These are phyloP conservation scores for Polyergus mexicanus DNA, from an alignment of 1,140 invertebrate genomes.

Conservation along the genomic window DNA sequence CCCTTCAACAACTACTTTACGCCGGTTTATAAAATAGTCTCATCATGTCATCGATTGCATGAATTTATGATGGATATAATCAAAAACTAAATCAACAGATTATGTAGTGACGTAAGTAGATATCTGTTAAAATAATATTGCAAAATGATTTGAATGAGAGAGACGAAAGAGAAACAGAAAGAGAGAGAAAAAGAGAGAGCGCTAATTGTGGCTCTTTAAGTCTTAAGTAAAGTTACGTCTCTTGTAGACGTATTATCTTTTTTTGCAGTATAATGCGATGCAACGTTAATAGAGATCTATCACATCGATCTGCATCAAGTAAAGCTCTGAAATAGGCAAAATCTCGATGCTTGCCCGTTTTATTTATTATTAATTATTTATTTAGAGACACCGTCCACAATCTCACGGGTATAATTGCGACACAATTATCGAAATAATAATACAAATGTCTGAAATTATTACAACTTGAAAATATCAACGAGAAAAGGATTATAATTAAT, in stretches of 20 bases:
- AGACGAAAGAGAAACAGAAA: too few relatives aligned
- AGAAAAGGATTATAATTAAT: neutral
- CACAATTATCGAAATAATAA: neutral
- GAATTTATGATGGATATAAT: conserved; percentile 7
- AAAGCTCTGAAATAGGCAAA: conserved; percentile 67
- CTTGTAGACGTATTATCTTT: neutral
- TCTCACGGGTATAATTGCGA: neutral
- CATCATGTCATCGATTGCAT: conserved; percentile 16
- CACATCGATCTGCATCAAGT: conserved; percentile 45
- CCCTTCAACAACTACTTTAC: neutral
- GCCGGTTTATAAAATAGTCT: neutral
- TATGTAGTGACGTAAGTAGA: neutral
- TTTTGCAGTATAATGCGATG: conserved; percentile 25
- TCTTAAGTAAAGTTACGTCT: conserved; percentile 21
- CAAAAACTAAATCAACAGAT: neutral
- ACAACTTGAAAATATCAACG: neutral
- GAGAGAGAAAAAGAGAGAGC: neutral
- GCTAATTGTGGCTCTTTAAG: neutral
- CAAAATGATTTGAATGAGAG: neutral
- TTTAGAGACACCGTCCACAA: too few relatives aligned
- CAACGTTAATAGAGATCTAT: conserved; percentile 33
- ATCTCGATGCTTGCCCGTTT: neutral
- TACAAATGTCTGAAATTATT: neutral
- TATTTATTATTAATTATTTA: too few relatives aligned
- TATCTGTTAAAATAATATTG: conserved; percentile 36